Base-by-base conservation (phyloP, 2,888 invertebrate genomes). In the Leptogaster cylindrica region DNA sequence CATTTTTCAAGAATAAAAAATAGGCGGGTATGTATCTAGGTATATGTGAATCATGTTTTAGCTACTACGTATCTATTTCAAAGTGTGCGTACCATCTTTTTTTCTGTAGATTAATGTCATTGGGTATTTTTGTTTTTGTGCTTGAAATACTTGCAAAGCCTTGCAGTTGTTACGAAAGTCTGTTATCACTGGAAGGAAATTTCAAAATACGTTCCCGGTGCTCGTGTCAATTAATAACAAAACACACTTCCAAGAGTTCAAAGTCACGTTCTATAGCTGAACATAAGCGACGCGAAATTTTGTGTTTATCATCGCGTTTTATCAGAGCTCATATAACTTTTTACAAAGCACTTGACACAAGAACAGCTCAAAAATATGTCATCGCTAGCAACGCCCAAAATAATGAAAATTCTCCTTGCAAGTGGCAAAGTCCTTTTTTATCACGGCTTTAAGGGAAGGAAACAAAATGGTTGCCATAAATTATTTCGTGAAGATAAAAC, bases 271-370 rank as follows among this genome's bases (percentile, higher is more conserved):
- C 55, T 39, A 12, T 18, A 36, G 36, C 55, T 55, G 18, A 18
- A 55, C 20, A 33, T 16, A 31, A 20, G 10, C 31, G 36, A 31
- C 14, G 20, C 41, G 18, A 41, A 55, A 55, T 31, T 55, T 55
- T 55, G 55, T 36, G 55, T 55, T 31, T 36, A 55, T 55, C 55
- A 55, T 36, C 23, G 55, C 25, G 36, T 20, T 31, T 55, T 55
- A 55, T 55, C 36, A 16, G 55, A 23, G 36, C 18, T 39, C n/a
- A 14, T 14, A 14, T 3, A 39, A 28, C 33, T 33, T 55, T 55
- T 55, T 55, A 20, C 46, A 20, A 46, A 46, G 25, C 46, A 46
- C 23, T 20, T 12, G 46, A 46, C 46, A 46, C 20, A 46, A 25
- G 20, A 46, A 46, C 20, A 46, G 23, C 46, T 20, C 46, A 12